phyloP scores from a whole-genome alignment of 2,888 invertebrate species.

The Horisme vitalbata region DNA sequence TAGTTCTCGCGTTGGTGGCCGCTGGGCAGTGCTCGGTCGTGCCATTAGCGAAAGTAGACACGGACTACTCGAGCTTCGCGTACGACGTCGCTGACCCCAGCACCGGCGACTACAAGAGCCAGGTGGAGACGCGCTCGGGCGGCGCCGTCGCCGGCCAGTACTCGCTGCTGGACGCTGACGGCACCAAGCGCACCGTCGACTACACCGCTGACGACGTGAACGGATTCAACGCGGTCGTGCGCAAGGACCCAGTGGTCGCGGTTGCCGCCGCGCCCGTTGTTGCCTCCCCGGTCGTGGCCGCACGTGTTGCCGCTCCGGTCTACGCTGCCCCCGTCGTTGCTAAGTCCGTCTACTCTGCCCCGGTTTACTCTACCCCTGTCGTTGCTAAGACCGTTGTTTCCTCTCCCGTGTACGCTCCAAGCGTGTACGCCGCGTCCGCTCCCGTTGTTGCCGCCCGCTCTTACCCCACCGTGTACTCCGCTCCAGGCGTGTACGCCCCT shows the following conservation, averaged over 20 bases:
- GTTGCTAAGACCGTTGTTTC: slow-evolving; percentile 31
- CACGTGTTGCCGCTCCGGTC: slow-evolving; percentile 40
- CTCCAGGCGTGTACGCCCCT: slow-evolving; percentile 31
- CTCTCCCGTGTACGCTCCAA: slow-evolving; percentile 34
- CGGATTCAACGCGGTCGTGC: slow-evolving; percentile 83
- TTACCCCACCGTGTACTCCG: slow-evolving; percentile 30
- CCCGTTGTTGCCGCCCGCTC: slow-evolving; percentile 30
- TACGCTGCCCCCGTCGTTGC: slow-evolving; percentile 24
- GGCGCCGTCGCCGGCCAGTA: slow-evolving; percentile 81
- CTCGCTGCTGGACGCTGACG: slow-evolving; percentile 80
- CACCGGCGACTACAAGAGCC: slow-evolving; percentile 83
- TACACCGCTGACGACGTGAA: slow-evolving; percentile 81
- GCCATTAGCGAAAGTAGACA: slow-evolving; percentile 79
- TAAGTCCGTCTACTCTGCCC: slow-evolving; percentile 27
- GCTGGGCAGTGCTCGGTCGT: slow-evolving; percentile 71
- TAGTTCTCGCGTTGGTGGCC: slow-evolving; percentile 70
- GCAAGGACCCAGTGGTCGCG: slow-evolving; percentile 72
- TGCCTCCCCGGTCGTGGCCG: slow-evolving; percentile 43
- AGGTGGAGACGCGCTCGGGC: slow-evolving; percentile 79
- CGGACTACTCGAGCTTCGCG: slow-evolving; percentile 77
- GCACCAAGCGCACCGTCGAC: slow-evolving; percentile 81
- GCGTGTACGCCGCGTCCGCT: slow-evolving; percentile 17
- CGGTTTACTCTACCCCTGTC: slow-evolving; percentile 31
- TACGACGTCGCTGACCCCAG: slow-evolving; percentile 82
- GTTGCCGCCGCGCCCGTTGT: slow-evolving; percentile 58